These are phyloP conservation scores for Riptortus pedestris DNA, from an alignment of 1,140 invertebrate species.

Conservation along the genomic window DNA sequence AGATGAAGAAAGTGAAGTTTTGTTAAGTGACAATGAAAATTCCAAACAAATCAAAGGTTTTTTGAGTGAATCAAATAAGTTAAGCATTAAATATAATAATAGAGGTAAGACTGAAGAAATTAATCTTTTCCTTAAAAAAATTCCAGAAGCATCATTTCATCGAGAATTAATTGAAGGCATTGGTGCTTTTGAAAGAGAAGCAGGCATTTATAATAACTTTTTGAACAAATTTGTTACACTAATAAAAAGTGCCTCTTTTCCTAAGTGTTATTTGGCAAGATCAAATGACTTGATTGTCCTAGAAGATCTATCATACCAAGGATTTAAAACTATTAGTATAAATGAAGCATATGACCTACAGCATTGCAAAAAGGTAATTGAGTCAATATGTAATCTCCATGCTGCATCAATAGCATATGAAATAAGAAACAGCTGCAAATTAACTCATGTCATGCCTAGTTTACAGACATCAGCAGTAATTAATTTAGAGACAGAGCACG, in stretches of 20 bases:
- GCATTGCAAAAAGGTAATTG: not conserved
- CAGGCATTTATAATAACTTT: not conserved
- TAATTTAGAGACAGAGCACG: not conserved
- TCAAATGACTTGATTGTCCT: slow-evolving; percentile 1
- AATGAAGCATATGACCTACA: not conserved
- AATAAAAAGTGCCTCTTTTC: not conserved
- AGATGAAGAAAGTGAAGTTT: too few species aligned
- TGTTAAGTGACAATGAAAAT: too few species aligned
- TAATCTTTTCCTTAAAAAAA: not conserved
- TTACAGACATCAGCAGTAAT: not conserved
- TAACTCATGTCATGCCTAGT: not conserved
- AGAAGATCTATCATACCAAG: slow-evolving; percentile 10
- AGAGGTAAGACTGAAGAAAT: not conserved
- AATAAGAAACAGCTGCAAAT: not conserved
- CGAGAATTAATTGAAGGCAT: not conserved
- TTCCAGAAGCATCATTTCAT: not conserved
- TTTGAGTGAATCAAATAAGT: not conserved
- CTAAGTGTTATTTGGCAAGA: slow-evolving; percentile 19
- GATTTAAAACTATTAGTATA: not conserved
- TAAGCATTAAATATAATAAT: not conserved
- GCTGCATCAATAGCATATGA: slow-evolving; percentile 12
- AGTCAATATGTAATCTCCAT: slow-evolving; percentile 4
- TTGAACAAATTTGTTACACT: not conserved
- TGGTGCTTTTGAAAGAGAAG: slow-evolving; percentile 11
- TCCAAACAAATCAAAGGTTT: too few species aligned